Evolutionary conservation across 2,113 vertebrate species (phyloP), one percentile per base, ranked within the genome.

Genomic region (Grallaria varia): DNA sequence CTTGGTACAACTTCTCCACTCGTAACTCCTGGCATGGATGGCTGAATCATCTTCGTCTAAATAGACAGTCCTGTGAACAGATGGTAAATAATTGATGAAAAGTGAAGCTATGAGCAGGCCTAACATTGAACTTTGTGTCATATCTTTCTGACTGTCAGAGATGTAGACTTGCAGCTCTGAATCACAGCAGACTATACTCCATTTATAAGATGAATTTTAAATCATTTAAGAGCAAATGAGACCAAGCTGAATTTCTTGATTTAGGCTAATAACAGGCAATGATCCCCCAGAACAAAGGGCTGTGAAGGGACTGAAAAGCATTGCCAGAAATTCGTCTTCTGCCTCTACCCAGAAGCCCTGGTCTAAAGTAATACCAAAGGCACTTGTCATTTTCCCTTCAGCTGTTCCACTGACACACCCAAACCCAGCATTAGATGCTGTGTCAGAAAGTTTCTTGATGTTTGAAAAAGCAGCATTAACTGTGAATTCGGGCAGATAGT

Each of bases 11-110:
- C 92, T 85, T 96, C 90, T 92, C 68, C 75, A 73, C 93, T 96
- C 93, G 72, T 94, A 92, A 94, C 93, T 92, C 67, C 89, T 87
- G 87, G 93, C 92, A 84, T 88, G 75, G 92, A 92, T 76, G 92
- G 87, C 89, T 95, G 94, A 95, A 95, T 96, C 92, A 93, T 95
- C 78, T 72, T 93, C 1, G 6, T 87, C 92, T 95, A 92, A 96
- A 86, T 58, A 96, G 93, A 95, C 96, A 92, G 89, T 86, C 33
- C 93, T 96, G 87, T 80, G 94, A 97, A 95, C 93, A 96, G 95
- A 96, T 96, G 95, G 95, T 94, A 96, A 96, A 97, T 96, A 96
- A 97, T 95, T 93, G 80, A 91, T 11, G 0, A 95, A 90, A 95
- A 96, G 82, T 90, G 89, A 89, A 92, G 90, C 90, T 75, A 45